phyloP scores from a whole-genome alignment of 2,797 vertebrate genomes.

The Myotis vivesi region DNA sequence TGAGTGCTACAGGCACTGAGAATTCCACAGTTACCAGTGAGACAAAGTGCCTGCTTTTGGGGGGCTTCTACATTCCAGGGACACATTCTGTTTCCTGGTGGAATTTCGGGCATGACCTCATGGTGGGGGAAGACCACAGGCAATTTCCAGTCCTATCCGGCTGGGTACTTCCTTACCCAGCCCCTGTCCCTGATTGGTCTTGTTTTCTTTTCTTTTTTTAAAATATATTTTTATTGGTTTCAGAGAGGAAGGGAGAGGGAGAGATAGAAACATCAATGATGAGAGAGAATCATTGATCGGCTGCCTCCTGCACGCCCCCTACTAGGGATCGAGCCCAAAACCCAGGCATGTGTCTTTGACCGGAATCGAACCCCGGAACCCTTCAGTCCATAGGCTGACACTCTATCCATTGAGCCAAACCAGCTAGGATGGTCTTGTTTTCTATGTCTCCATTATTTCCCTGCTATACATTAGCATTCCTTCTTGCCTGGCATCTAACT shows the following conservation, averaged over 20 bases:
- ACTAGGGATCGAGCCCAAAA: no score
- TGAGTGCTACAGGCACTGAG: background rate
- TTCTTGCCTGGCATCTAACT: background rate
- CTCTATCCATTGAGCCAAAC: no score
- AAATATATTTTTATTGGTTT: no score
- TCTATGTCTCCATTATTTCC: background rate
- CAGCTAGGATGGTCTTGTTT: background rate
- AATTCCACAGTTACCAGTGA: background rate
- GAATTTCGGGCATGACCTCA: background rate
- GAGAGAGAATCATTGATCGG: no score
- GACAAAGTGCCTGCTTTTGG: background rate
- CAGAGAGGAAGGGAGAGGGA: no score
- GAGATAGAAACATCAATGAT: no score
- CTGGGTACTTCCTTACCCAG: background rate
- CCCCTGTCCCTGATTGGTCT: background rate
- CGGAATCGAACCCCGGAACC: no score
- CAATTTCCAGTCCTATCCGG: background rate
- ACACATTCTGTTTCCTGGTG: background rate
- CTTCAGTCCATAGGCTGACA: no score
- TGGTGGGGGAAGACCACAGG: background rate
- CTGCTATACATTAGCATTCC: background rate
- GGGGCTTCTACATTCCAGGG: background rate
- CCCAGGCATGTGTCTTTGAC: no score
- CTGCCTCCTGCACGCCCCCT: no score
- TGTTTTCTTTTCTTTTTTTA: background rate